Evolutionary conservation across 1,140 invertebrate species (phyloP), one percentile per base, ranked within the genome.

Genomic region (Conus ventricosus): DNA sequence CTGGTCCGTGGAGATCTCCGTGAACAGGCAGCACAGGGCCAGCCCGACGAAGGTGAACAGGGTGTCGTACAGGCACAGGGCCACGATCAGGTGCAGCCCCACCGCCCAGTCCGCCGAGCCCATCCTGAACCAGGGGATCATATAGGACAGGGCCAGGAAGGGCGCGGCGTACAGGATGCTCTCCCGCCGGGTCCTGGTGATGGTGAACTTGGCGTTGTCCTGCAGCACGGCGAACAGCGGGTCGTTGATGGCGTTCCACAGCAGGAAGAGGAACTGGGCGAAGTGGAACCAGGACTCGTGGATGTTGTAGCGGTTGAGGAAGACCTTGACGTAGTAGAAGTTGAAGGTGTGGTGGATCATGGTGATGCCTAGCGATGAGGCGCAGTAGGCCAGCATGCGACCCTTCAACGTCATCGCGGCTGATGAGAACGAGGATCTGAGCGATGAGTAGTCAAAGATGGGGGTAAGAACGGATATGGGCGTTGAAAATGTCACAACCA

Each of bases 161-260:
- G 95, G 95, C 8, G 95, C 95, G 7, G 94, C 91, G 67, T 94
- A 95, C 20, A 94, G 91, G 86, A 96, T 95, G 60, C 93, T 93
- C 57, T 94, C 91, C 23, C 93, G 71, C 11, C 95, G 89, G 39
- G 93, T 94, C 54, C 91, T 94, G 20, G 95, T 92, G 90, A 94
- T 95, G 81, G 85, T 85, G 55, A 90, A 92, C 15, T 90, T 90
- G 23, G 91, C 91, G 39, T 91, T 93, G 89, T 95, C 95, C 88
- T 95, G 94, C 7, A 87, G 75, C 5, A 87, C 63, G 25, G 95
- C 95, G 91, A 96, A 95, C 63, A 96, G 85, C 4, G 95, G 95
- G 87, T 96, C 95, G 89, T 96, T 96, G 60, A 96, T 90, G 4
- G 95, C 94, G 90, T 96, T 96, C 95, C 95, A 96, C 15, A 96